These are phyloP conservation scores for Tenthredo mesomela DNA, from an alignment of 2,888 invertebrate genomes.

Conservation along the genomic window DNA sequence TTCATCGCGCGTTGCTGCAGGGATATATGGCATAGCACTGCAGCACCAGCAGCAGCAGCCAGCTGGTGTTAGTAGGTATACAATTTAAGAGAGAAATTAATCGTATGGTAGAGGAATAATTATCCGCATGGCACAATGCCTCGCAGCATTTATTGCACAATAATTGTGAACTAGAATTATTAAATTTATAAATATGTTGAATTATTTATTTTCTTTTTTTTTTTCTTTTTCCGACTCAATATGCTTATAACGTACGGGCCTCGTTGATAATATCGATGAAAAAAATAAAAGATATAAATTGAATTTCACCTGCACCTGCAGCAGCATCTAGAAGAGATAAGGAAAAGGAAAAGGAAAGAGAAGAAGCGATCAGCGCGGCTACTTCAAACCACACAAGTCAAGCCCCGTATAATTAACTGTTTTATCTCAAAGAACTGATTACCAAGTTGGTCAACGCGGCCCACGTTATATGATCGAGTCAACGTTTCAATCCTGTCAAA, in stretches of 20 bases:
- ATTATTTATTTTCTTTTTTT: neutral
- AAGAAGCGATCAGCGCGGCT: conserved; percentile 9
- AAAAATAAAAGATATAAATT: neutral
- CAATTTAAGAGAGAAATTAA: conserved; percentile 21
- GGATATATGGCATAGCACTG: neutral
- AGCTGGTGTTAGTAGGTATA: neutral
- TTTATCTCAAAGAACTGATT: conserved; percentile 30
- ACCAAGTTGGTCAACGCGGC: conserved; percentile 10
- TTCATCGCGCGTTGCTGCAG: neutral
- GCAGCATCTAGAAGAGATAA: neutral
- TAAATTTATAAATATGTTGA: neutral
- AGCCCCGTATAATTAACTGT: conserved; percentile 32
- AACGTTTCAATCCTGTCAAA: conserved; percentile 44
- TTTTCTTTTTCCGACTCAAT: neutral
- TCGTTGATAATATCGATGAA: neutral
- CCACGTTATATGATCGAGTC: conserved; percentile 31
- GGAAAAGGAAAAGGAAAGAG: neutral
- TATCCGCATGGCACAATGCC: conserved; percentile 8
- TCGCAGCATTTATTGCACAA: neutral
- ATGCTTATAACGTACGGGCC: neutral
- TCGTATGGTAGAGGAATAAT: neutral
- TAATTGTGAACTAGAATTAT: neutral
- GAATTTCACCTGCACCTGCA: neutral
- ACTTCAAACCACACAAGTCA: conserved; percentile 10
- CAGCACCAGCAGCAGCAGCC: neutral